Conservation (phyloP, 2,888 invertebrate species). For the Trisateles emortualis region DNA sequence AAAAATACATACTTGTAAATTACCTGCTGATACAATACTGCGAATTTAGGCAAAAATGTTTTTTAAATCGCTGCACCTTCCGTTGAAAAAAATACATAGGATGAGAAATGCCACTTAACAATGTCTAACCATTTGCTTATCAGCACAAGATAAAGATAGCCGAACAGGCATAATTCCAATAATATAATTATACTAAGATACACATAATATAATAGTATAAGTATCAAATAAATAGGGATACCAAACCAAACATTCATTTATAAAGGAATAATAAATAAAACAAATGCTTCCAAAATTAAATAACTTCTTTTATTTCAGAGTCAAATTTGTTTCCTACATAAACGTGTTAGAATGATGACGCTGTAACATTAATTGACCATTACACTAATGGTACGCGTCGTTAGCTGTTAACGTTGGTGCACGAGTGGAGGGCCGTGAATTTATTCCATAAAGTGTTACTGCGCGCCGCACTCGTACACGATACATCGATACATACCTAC, state of each 20-base stretch:
- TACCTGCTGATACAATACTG: too few relatives aligned
- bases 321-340: conserved; percentile 87
- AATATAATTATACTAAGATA: too few relatives aligned
- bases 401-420: conserved; percentile 74
- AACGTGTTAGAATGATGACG: conserved; percentile 85
- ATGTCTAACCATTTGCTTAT: too few relatives aligned
- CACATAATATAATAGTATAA: too few relatives aligned
- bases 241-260: neutral
- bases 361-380: conserved; percentile 83
- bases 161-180: too few relatives aligned
- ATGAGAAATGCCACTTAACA: too few relatives aligned
- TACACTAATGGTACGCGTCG: conserved; percentile 80
- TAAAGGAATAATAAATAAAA: conserved; percentile 65
- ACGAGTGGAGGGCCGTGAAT: conserved; percentile 68
- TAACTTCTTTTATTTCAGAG: conserved; percentile 87
- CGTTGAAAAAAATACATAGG: too few relatives aligned
- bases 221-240: too few relatives aligned
- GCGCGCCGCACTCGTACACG: conserved; percentile 45
- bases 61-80: too few relatives aligned
- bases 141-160: too few relatives aligned
- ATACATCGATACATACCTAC: conserved; percentile 14
- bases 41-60: too few relatives aligned
- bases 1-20: too few relatives aligned
- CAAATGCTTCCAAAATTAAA: conserved; percentile 84
- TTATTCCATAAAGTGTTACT: conserved; percentile 50